Percentiles rank a stretch among this genome's conserved stretches.
These are phyloP conservation scores for Mnemiopsis leidyi DNA, from an alignment of 37 sponge, comb jelly and placozoan species.

Conservation along the genomic window DNA sequence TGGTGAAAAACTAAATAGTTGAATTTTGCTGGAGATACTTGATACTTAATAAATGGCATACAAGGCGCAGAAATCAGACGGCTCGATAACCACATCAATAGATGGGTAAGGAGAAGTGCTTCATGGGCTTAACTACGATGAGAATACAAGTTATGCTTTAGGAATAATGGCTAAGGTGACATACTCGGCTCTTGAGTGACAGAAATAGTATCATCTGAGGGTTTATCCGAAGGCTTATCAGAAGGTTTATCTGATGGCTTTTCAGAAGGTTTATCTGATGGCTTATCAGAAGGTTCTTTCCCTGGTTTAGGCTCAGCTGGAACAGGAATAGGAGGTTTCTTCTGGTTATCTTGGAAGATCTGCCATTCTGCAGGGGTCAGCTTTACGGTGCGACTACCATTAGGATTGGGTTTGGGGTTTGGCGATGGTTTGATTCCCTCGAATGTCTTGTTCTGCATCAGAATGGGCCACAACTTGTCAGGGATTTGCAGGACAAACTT, in stretches of 20 bases:
- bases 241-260: background rate
- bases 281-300: too few relatives aligned
- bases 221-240: background rate
- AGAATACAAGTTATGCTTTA: background rate
- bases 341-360: constrained; percentile 58
- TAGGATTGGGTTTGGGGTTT: background rate
- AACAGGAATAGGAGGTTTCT: background rate
- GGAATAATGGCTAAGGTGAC: background rate
- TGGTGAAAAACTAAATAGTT: too few relatives aligned
- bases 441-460: background rate
- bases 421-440: background rate
- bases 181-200: background rate
- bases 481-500: constrained; percentile 20
- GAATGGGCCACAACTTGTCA: background rate
- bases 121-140: too few relatives aligned
- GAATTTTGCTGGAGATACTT: too few relatives aligned
- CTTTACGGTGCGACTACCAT: constrained; percentile 32
- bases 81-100: too few relatives aligned
- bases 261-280: background rate
- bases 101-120: too few relatives aligned
- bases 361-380: constrained; percentile 6
- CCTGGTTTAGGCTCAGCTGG: background rate
- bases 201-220: background rate
- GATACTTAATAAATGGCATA: too few relatives aligned
- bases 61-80: too few relatives aligned